Evolutionary conservation across 2,888 invertebrate species (phyloP), one percentile per base, ranked within the genome.

Genomic region (Cyaniris semiargus): DNA sequence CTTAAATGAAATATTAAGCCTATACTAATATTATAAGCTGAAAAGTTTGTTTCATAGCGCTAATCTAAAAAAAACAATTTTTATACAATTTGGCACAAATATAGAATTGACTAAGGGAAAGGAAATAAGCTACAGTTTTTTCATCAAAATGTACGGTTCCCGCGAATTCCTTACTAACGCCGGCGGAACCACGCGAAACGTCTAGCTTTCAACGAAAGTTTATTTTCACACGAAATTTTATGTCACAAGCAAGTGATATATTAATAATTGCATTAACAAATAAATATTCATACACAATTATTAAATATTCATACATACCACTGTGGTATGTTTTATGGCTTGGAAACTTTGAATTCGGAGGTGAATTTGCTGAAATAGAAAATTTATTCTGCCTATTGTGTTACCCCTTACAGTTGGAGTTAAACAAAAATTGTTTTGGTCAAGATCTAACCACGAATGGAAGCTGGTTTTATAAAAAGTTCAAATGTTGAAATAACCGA

Each of bases 271-370:
- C 27, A 31, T 66, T 66, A 27, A 1, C 44, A 72, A 23, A 23
- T 72, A 74, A 74, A 74, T 48, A 74, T 74, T 74, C 74, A 74
- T 48, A 53, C 18, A 74, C n/a, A n/a, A n/a, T n/a, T n/a, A n/a
- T n/a, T 72, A 74, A 74, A 74, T 48, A 74, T 74, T 74, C 74
- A 74, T 48, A 53, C 18, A 74, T 74, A 53, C 53, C 23, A 6
- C 27, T 74, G 74, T 27, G 74, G 74, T 53, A 15, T 44, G 23
- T 13, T 72, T 72, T 74, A 74, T 74, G 74, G 23, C 48, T 48
- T 74, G 74, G 74, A 74, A 74, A 74, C 7, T 27, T 21, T 44
- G 21, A 18, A 70, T 18, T 66, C n/a, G 21, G 27, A 70, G 70
- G 70, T 70, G 34, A 34, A 7, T 71, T 38, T 38, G 71, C 71